A percentile compares a stretch with the other conserved stretches of the same genome.
Conservation (phyloP, 1,140 invertebrate species). For the Saccostrea echinata region DNA sequence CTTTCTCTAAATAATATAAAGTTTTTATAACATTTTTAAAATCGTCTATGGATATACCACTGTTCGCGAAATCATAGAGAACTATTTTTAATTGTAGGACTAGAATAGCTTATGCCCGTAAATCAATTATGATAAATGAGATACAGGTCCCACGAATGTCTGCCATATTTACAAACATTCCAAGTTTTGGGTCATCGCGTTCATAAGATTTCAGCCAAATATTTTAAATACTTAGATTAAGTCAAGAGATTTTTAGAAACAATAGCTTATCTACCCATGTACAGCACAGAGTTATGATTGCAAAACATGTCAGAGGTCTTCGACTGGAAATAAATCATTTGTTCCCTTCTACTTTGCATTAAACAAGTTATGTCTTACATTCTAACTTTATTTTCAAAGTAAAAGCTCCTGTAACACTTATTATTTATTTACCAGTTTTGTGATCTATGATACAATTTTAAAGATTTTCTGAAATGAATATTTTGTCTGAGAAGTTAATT, state of each 20-base stretch:
- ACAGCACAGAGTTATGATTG: neutral
- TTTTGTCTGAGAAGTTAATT: too few relatives aligned
- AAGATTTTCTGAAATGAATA: too few relatives aligned
- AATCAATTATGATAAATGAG: neutral
- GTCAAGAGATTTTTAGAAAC: conserved; percentile 14
- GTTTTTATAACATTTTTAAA: neutral
- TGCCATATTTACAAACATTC: conserved; percentile 22
- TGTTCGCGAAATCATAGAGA: neutral
- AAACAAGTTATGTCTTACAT: neutral
- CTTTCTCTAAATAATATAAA: neutral
- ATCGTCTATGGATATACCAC: neutral
- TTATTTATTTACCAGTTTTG: too few relatives aligned
- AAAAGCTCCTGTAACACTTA: neutral
- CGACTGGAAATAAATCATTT: neutral
- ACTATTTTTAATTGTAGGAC: neutral
- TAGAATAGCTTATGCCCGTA: neutral
- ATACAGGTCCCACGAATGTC: neutral
- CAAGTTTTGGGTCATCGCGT: conserved; percentile 10
- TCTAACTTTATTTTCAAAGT: neutral
- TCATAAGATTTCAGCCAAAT: conserved; percentile 31
- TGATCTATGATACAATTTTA: too few relatives aligned
- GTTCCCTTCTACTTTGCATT: neutral
- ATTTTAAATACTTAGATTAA: conserved; percentile 26
- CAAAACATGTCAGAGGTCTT: neutral
- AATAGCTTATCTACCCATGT: conserved; percentile 19